Conservation (phyloP, 2,797 vertebrate species). For the Dipus sagitta region DNA sequence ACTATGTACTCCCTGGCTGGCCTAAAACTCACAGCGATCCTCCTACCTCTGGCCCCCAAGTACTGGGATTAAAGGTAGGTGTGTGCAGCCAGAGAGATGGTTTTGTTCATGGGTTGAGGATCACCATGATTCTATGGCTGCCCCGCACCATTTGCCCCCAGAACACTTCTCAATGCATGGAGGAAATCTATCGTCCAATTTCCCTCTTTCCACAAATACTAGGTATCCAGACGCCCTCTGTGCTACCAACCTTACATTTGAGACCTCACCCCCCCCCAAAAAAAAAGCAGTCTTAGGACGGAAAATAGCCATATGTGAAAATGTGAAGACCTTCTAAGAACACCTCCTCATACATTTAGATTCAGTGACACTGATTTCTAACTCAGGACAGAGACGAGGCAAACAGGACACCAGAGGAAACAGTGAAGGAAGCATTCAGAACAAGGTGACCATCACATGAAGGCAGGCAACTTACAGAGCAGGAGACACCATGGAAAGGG, state of each 20-base stretch:
- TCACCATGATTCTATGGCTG: not conserved
- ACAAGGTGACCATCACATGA: not conserved
- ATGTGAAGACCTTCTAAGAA: not conserved
- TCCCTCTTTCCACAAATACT: not conserved
- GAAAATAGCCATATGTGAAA: not conserved
- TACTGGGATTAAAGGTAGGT: too few species aligned
- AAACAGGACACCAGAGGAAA: not conserved
- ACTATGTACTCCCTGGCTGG: too few species aligned
- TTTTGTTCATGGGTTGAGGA: not conserved
- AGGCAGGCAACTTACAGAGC: not conserved
- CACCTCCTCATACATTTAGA: constrained; percentile 3
- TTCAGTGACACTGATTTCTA: constrained; percentile 34
- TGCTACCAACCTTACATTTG: not conserved
- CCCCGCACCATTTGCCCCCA: too few species aligned
- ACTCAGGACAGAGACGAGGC: constrained; percentile 2
- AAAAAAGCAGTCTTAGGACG: not conserved
- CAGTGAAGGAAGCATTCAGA: not conserved
- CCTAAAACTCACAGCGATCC: too few species aligned
- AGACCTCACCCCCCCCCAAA: not conserved
- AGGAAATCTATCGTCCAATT: constrained; percentile 31
- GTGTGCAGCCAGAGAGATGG: too few species aligned
- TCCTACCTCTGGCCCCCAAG: too few species aligned
- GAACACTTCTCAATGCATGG: not conserved
- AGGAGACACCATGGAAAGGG: not conserved
- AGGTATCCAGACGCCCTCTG: not conserved